These are phyloP conservation scores for Cuculus canorus DNA, from an alignment of 2,797 vertebrate genomes.

Conservation along the genomic window DNA sequence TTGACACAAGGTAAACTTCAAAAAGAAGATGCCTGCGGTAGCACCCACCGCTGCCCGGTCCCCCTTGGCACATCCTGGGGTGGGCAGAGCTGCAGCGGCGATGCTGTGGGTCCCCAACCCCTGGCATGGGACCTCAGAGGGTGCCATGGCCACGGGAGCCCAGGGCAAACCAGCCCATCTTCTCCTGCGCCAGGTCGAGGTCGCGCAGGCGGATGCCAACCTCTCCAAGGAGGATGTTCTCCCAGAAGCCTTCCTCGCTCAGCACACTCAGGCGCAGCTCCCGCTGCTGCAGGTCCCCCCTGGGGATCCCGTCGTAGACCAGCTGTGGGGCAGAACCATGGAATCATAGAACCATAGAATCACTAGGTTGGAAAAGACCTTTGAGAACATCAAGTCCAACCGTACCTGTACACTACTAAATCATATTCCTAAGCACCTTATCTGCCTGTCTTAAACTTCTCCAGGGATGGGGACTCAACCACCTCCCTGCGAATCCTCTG, in stretches of 20 bases:
- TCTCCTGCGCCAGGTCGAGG: constrained; percentile 87
- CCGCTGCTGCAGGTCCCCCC: constrained; percentile 91
- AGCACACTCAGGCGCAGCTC: constrained; percentile 93
- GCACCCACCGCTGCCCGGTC: not conserved
- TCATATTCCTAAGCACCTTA: too few relatives aligned
- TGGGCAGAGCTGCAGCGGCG: not conserved
- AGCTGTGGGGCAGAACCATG: constrained; percentile 75
- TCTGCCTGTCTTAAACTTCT: too few relatives aligned
- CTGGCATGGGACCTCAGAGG: constrained; percentile 36
- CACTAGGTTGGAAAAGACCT: too few relatives aligned
- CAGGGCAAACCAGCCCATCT: constrained; percentile 93
- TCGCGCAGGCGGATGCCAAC: constrained; percentile 87
- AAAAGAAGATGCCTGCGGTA: constrained; percentile 36
- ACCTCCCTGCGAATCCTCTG: too few relatives aligned
- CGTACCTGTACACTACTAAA: too few relatives aligned
- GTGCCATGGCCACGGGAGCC: constrained; percentile 79
- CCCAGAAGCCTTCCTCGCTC: constrained; percentile 94
- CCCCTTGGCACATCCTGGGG: not conserved
- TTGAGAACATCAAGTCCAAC: too few relatives aligned
- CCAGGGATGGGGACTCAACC: too few relatives aligned
- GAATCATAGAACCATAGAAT: too few relatives aligned
- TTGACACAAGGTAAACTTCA: constrained; percentile 84
- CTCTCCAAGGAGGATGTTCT: constrained; percentile 93
- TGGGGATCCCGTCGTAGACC: constrained; percentile 92
- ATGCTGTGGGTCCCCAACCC: not conserved